A percentile compares a stretch with the other conserved stretches of the same genome.
These are phyloP conservation scores for Acanthurus lineatus DNA, from an alignment of 2,797 vertebrate genomes.

Conservation along the genomic window DNA sequence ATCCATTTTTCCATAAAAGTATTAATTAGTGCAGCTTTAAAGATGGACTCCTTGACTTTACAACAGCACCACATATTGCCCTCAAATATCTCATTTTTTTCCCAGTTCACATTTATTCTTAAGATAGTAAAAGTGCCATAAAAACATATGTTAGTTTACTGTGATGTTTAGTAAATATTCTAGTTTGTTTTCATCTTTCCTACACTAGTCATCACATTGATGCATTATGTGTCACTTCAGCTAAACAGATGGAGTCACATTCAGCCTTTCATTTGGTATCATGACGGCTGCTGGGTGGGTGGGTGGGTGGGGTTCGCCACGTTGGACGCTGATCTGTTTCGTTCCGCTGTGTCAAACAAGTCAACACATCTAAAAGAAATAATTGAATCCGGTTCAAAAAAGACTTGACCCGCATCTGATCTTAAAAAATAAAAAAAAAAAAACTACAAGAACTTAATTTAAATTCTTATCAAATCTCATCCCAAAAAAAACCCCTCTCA, in stretches of 20 bases:
- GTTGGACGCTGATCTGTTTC: conserved; percentile 28
- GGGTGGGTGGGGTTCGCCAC: conserved; percentile 8
- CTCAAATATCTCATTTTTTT: neutral
- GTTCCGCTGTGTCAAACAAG: conserved; percentile 34
- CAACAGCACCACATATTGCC: neutral
- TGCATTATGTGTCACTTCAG: neutral
- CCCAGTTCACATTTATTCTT: neutral
- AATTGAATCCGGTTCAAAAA: conserved; percentile 25
- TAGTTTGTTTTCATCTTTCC: conserved; percentile 12
- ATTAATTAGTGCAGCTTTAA: neutral
- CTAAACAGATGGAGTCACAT: conserved; percentile 21
- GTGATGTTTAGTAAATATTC: conserved; percentile 2
- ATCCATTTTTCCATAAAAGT: neutral
- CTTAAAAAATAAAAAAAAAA: neutral
- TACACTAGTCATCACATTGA: neutral
- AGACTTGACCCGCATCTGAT: neutral
- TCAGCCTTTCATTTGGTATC: conserved; percentile 16
- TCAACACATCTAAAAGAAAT: conserved; percentile 22
- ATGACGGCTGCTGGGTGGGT: conserved; percentile 16
- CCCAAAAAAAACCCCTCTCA: conserved; percentile 16
- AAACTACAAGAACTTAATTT: conserved; percentile 12
- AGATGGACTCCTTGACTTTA: neutral
- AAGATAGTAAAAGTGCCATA: neutral
- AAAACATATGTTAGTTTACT: neutral
- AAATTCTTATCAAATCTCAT: conserved; percentile 24